Conservation (phyloP, 2,797 vertebrate species). For the Bradypus variegatus region DNA sequence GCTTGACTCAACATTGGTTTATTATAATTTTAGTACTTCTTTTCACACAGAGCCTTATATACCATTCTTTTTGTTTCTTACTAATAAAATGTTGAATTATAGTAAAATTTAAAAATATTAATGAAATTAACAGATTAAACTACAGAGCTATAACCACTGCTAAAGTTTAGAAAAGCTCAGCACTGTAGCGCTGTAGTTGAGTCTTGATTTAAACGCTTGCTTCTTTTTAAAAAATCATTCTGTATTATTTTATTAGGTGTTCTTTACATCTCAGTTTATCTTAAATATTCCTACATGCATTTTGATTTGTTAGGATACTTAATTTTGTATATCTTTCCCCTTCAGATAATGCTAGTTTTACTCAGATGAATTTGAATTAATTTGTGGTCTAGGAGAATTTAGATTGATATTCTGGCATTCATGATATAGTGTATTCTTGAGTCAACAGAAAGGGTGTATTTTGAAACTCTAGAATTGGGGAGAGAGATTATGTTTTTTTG, state of each 20-base stretch:
- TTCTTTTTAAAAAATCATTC: not conserved
- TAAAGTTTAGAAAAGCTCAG: conserved; percentile 23
- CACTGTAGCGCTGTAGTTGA: not conserved
- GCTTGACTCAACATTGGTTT: not conserved
- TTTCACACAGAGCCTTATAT: not conserved
- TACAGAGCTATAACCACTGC: not conserved
- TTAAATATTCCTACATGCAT: not conserved
- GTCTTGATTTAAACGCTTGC: not conserved
- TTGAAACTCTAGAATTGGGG: conserved; percentile 34
- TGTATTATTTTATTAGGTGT: not conserved
- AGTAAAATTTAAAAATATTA: not conserved
- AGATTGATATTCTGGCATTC: conserved; percentile 27
- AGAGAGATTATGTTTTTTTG: conserved; percentile 45
- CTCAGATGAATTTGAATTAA: conserved; percentile 41
- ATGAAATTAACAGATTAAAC: not conserved
- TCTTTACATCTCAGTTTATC: not conserved
- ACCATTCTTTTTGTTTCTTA: not conserved
- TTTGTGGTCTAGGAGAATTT: conserved; percentile 3
- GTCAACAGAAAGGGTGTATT: conserved; percentile 29
- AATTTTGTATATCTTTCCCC: not conserved
- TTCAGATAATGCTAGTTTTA: not conserved
- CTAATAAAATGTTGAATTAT: conserved; percentile 12
- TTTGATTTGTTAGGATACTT: not conserved
- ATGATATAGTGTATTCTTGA: conserved; percentile 39
- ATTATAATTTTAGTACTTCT: conserved; percentile 23